Conservation (phyloP, 2,888 invertebrate species). For the Malacosoma neustria region DNA sequence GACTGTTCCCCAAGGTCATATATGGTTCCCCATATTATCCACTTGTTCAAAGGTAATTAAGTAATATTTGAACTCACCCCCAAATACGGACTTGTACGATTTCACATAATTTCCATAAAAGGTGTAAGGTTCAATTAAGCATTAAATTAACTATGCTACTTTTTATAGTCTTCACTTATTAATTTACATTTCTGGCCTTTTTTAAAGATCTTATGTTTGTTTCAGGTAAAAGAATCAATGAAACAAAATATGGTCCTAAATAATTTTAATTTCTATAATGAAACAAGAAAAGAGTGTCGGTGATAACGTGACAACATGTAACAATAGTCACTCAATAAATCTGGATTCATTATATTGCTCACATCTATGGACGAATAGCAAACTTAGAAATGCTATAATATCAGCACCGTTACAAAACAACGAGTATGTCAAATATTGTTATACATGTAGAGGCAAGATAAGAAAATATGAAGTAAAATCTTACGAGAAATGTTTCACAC, state of each 20-base stretch:
- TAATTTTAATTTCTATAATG: not conserved
- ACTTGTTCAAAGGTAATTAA: no score
- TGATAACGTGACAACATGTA: conserved; percentile 28
- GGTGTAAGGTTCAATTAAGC: not conserved
- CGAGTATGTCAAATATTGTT: conserved; percentile 50
- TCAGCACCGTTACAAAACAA: conserved; percentile 35
- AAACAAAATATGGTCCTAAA: not conserved
- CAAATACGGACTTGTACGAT: not conserved
- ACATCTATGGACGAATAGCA: conserved; percentile 54
- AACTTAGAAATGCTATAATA: conserved; percentile 43
- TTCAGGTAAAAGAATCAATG: not conserved
- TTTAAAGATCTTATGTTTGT: not conserved
- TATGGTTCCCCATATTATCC: no score
- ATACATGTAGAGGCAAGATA: conserved; percentile 59
- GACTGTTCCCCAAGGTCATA: no score
- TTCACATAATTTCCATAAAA: not conserved
- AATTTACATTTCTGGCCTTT: not conserved
- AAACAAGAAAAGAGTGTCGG: conserved; percentile 14
- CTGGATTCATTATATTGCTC: conserved; percentile 57
- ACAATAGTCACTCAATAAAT: conserved; percentile 30
- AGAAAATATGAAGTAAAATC: conserved; percentile 58
- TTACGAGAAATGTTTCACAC: conserved; percentile 37
- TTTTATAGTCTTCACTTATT: not conserved
- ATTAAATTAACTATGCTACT: not conserved
- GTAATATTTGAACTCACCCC: no score